These are phyloP conservation scores for Chrysotoxum bicinctum DNA, from an alignment of 2,888 invertebrate genomes.

Conservation along the genomic window DNA sequence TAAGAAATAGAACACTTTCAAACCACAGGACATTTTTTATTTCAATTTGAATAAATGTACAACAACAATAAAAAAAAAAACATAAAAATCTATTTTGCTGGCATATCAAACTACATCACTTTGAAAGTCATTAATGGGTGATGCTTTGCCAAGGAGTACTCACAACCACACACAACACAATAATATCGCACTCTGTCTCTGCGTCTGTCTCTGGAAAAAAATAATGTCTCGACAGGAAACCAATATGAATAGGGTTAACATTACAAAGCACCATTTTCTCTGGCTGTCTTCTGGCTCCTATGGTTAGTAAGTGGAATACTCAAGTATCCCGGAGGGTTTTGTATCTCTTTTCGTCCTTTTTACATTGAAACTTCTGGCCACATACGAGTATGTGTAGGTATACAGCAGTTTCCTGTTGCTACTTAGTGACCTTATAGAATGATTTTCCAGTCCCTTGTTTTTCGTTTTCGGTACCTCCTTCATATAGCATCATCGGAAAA, in stretches of 20 bases:
- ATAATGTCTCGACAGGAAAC: constrained; percentile 29
- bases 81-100: constrained; percentile 9
- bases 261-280: constrained; percentile 35
- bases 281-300: not conserved
- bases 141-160: not conserved
- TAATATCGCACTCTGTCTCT: not conserved
- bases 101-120: constrained; percentile 30
- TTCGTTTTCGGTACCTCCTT: not conserved
- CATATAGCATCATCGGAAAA: constrained; percentile 2
- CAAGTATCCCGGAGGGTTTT: constrained; percentile 27
- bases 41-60: not conserved
- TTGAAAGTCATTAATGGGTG: constrained; percentile 26
- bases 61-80: not conserved
- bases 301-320: not conserved
- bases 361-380: not conserved
- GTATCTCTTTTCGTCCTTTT: not conserved
- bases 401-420: constrained; percentile 16
- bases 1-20: constrained; percentile 20
- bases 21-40: constrained; percentile 34
- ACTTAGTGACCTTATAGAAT: constrained; percentile 12
- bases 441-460: not conserved
- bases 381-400: not conserved
- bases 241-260: constrained; percentile 18
- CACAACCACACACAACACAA: not conserved
- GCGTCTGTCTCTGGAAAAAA: not conserved